These are phyloP conservation scores for Hycleus cichorii DNA, from an alignment of 1,140 invertebrate genomes.

Conservation along the genomic window DNA sequence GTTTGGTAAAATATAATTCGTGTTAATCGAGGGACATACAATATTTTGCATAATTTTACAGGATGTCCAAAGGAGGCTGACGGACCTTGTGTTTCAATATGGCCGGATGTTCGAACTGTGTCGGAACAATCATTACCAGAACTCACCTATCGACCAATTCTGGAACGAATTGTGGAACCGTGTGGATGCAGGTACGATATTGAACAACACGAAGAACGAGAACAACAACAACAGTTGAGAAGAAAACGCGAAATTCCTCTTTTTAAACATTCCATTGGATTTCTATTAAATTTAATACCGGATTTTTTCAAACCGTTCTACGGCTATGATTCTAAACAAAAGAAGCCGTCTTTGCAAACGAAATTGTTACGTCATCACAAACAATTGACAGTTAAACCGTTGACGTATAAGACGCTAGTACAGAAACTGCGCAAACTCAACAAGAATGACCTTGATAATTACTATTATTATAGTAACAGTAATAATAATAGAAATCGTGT, in stretches of 20 bases:
- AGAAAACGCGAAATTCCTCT: conserved; percentile 4
- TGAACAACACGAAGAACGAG: too few relatives aligned
- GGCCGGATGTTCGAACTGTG: too few relatives aligned
- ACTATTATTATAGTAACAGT: background rate
- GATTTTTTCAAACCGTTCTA: background rate
- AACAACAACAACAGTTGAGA: background rate
- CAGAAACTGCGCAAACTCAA: conserved; percentile 3
- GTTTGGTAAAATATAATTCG: too few relatives aligned
- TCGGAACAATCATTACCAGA: too few relatives aligned
- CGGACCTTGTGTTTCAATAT: too few relatives aligned
- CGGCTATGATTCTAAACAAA: background rate
- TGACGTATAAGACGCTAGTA: background rate
- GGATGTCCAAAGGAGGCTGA: too few relatives aligned
- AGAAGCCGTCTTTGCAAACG: background rate
- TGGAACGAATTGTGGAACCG: too few relatives aligned
- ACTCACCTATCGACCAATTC: too few relatives aligned
- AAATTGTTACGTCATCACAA: background rate
- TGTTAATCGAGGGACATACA: too few relatives aligned
- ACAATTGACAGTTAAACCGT: background rate
- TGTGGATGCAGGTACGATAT: conserved; percentile 4
- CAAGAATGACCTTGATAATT: background rate
- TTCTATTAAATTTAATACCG: conserved; percentile 1
- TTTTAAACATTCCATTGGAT: conserved; percentile 1
- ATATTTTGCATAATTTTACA: too few relatives aligned
- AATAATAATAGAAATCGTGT: background rate